These are phyloP conservation scores for Doryteuthis pealeii DNA, from an alignment of 1,140 invertebrate species.

Conservation along the genomic window DNA sequence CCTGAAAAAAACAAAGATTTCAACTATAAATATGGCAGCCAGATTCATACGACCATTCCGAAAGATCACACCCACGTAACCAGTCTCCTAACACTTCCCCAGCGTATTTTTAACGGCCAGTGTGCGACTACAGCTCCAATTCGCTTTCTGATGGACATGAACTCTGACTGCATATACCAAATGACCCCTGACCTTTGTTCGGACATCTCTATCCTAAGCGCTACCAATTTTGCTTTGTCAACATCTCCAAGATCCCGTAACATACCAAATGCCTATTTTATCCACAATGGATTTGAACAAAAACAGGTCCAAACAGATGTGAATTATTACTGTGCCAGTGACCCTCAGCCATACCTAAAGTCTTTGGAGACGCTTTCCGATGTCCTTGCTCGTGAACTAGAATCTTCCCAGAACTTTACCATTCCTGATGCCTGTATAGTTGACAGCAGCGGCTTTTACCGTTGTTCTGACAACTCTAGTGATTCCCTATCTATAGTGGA, in stretches of 20 bases:
- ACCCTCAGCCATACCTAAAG: slow-evolving; percentile 15
- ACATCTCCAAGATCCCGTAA: slow-evolving; percentile 22
- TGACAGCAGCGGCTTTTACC: too few relatives aligned
- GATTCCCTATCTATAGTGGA: background rate
- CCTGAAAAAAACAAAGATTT: too few relatives aligned
- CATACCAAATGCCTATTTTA: slow-evolving; percentile 23
- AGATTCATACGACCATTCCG: too few relatives aligned
- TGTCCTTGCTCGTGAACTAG: slow-evolving; percentile 15
- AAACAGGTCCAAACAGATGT: slow-evolving; percentile 19
- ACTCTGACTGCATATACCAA: slow-evolving; percentile 24
- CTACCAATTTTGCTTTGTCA: slow-evolving; percentile 27
- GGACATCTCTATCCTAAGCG: slow-evolving; percentile 28
- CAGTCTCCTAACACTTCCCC: slow-evolving; percentile 32
- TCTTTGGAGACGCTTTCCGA: background rate
- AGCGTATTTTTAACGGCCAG: slow-evolving; percentile 25
- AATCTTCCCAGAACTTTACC: slow-evolving; percentile 7
- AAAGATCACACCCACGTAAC: too few relatives aligned
- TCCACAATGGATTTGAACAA: slow-evolving; percentile 18
- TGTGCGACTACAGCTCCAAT: slow-evolving; percentile 38
- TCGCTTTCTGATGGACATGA: slow-evolving; percentile 27
- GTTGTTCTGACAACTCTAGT: too few relatives aligned
- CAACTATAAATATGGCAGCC: too few relatives aligned
- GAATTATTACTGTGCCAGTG: slow-evolving; percentile 23
- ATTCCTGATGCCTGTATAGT: slow-evolving; percentile 2
- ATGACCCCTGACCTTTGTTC: slow-evolving; percentile 25